These are phyloP conservation scores for Pelochelys cantorii DNA, from an alignment of 2,797 vertebrate genomes.

Conservation along the genomic window DNA sequence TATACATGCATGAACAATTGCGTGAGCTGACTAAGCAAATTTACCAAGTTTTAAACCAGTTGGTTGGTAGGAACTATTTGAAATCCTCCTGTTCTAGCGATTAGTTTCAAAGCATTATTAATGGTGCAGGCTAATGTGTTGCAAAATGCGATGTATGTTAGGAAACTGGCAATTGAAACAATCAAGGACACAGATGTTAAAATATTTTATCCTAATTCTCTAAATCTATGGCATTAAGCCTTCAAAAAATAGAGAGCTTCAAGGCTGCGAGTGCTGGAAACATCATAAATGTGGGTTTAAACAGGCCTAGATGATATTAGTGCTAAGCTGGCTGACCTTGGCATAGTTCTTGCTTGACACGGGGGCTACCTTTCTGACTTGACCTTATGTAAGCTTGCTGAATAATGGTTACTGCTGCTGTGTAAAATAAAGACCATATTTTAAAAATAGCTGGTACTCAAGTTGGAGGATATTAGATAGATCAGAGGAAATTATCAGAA, in stretches of 20 bases:
- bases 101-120: neutral
- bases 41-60: no score
- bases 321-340: neutral
- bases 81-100: no score
- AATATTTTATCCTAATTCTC: neutral
- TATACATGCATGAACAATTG: no score
- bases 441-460: neutral
- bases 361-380: neutral
- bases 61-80: no score
- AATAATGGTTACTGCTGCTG: neutral
- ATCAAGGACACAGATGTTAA: neutral
- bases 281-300: neutral
- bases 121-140: neutral
- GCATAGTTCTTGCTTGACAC: neutral
- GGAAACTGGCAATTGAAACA: neutral
- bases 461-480: neutral
- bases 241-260: neutral
- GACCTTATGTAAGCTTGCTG: neutral
- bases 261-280: no score
- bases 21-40: no score
- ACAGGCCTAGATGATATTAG: neutral
- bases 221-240: neutral
- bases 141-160: neutral
- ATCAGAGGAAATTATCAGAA: neutral
- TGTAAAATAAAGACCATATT: neutral